Evolutionary conservation across 2,888 invertebrate genomes (phyloP).

Genomic region (Oxystoma pomonae): DNA sequence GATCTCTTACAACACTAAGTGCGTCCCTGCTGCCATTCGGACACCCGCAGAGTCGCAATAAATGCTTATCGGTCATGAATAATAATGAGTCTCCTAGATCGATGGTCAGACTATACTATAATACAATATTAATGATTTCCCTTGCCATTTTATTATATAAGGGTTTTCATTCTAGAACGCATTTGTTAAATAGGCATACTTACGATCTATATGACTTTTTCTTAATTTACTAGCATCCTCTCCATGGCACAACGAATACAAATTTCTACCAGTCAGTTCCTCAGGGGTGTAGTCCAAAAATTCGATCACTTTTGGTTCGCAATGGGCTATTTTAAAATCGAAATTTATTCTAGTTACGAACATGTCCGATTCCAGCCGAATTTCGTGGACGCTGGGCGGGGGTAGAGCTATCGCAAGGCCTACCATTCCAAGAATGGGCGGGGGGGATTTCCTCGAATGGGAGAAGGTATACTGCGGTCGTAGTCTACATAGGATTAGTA

Average conservation of each 20-base stretch:
- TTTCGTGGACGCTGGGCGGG: constrained; percentile 95
- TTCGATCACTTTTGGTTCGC: constrained; percentile 94
- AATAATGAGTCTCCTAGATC: no score
- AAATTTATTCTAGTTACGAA: constrained; percentile 95
- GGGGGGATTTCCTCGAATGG: constrained; percentile 78
- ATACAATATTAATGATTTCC: no score
- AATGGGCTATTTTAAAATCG: constrained; percentile 94
- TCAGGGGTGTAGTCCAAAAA: constrained; percentile 90
- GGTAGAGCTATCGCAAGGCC: constrained; percentile 94
- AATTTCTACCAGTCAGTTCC: constrained; percentile 88
- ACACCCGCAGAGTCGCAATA: no score
- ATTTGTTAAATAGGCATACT: constrained; percentile 52
- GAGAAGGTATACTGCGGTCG: constrained; percentile 92
- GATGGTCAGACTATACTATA: no score
- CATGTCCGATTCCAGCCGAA: constrained; percentile 91
- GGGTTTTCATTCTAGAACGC: not conserved
- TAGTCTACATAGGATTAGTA: constrained; percentile 84
- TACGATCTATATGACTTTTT: constrained; percentile 93
- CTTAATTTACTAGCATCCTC: constrained; percentile 92
- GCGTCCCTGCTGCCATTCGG: no score
- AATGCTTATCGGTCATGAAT: no score
- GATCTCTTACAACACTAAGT: no score
- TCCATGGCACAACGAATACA: constrained; percentile 93
- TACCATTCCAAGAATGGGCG: constrained; percentile 88
- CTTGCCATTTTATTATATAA: no score